These are phyloP conservation scores for Brachionus angularis DNA, from an alignment of 1,140 invertebrate genomes.

Conservation along the genomic window DNA sequence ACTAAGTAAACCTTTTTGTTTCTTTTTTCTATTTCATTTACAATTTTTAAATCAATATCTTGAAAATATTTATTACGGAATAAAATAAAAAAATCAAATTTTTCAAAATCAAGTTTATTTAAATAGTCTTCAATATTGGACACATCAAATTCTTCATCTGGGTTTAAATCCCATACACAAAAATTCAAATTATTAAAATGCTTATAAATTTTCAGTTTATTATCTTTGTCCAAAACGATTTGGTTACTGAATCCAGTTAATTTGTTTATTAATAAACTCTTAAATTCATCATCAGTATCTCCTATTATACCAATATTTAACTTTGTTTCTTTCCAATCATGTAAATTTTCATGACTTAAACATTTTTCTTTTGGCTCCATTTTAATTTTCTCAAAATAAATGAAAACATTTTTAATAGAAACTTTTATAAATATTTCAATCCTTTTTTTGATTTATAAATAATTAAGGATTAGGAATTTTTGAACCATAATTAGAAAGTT, in stretches of 20 bases:
- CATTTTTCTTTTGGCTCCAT: too few relatives aligned
- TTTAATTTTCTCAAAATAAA: too few relatives aligned
- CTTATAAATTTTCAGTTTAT: background rate
- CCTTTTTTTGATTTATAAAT: too few relatives aligned
- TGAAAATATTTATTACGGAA: background rate
- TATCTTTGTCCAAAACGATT: background rate
- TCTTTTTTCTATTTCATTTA: too few relatives aligned
- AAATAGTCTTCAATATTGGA: background rate
- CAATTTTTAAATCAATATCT: conserved; percentile 5
- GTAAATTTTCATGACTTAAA: background rate
- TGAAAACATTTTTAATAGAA: too few relatives aligned
- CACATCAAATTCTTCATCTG: background rate
- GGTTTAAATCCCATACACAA: conserved; percentile 1
- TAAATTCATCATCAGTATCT: background rate
- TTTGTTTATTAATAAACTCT: background rate
- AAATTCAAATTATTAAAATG: conserved; percentile 19
- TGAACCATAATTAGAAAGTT: too few relatives aligned
- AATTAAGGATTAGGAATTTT: too few relatives aligned
- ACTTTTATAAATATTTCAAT: too few relatives aligned
- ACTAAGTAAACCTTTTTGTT: too few relatives aligned
- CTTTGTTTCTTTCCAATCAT: background rate
- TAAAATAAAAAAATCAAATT: conserved; percentile 14
- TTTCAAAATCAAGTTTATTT: background rate
- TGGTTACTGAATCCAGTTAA: background rate
- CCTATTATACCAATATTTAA: conserved; percentile 7